Evolutionary conservation across 35 echinoderm and acorn worm genomes (phyloP).

Genomic region (Ophiothrix spiculata): DNA sequence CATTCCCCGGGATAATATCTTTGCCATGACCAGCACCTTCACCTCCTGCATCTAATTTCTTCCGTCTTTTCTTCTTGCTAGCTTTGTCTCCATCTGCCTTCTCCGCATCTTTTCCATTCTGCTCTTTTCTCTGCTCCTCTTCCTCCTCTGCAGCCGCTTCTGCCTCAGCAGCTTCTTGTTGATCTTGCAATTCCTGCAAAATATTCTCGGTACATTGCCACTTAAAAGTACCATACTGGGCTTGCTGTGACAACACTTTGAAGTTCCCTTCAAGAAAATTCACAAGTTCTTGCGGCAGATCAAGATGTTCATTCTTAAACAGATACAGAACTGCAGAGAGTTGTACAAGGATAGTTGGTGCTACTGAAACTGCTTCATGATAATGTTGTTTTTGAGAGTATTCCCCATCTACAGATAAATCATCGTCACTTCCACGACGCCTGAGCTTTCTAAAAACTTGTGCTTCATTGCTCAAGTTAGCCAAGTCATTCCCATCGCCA

Average conservation of each 20-base stretch:
- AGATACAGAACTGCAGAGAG: constrained; percentile 67
- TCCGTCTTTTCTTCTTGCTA: constrained; percentile 29
- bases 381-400: constrained; percentile 86
- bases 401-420: constrained; percentile 65
- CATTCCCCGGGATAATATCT: not conserved
- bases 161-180: constrained; percentile 42
- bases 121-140: constrained; percentile 53
- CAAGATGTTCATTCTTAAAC: constrained; percentile 86
- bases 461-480: constrained; percentile 34
- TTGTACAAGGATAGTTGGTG: constrained; percentile 79
- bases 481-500: not conserved
- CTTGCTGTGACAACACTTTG: constrained; percentile 59
- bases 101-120: constrained; percentile 35
- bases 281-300: constrained; percentile 79
- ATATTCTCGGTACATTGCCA: constrained; percentile 93
- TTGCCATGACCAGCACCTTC: constrained; percentile 12
- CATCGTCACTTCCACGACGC: constrained; percentile 44
- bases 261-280: constrained; percentile 60
- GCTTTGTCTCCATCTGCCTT: constrained; percentile 19
- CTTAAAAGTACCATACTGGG: constrained; percentile 61
- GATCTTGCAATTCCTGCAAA: constrained; percentile 36
- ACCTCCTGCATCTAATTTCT: constrained; percentile 27
- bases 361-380: constrained; percentile 60
- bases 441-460: constrained; percentile 34
- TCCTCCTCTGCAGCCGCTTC: constrained; percentile 23